Conservation (phyloP, 2,113 vertebrate genomes). For the Hymenochirus boettgeri region DNA sequence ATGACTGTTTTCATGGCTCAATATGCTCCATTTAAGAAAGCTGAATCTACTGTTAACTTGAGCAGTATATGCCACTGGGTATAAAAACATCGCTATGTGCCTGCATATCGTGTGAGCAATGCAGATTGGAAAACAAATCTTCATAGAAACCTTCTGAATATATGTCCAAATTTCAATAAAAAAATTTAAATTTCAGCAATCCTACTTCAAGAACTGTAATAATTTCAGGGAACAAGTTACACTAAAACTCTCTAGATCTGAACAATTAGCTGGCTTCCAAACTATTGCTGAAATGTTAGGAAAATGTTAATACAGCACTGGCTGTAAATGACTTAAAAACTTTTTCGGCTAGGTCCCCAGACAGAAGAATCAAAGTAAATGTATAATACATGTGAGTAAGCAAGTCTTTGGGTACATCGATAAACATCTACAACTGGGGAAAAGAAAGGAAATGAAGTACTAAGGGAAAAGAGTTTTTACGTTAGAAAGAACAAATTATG, state of each 20-base stretch:
- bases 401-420: too few species aligned
- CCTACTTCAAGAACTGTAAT: background rate
- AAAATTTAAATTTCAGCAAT: constrained; percentile 5
- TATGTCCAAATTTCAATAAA: background rate
- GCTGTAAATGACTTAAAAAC: background rate
- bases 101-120: background rate
- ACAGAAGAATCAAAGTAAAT: background rate
- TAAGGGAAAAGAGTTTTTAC: too few species aligned
- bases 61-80: constrained; percentile 18
- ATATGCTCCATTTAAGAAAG: constrained; percentile 37
- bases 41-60: constrained; percentile 8
- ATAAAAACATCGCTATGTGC: background rate
- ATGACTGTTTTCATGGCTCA: constrained; percentile 27
- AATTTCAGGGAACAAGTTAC: background rate
- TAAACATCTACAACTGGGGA: too few species aligned
- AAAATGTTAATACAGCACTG: background rate
- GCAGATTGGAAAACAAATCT: constrained; percentile 9
- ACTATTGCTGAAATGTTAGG: constrained; percentile 1
- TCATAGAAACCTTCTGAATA: constrained; percentile 9
- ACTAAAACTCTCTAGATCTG: constrained; percentile 4
- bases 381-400: too few species aligned
- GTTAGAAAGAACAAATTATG: too few species aligned
- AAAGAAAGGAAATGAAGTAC: too few species aligned
- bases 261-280: constrained; percentile 1
- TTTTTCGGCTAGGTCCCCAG: background rate